Evolutionary conservation across 2,113 vertebrate genomes (phyloP).

Genomic region (Lepus europaeus): DNA sequence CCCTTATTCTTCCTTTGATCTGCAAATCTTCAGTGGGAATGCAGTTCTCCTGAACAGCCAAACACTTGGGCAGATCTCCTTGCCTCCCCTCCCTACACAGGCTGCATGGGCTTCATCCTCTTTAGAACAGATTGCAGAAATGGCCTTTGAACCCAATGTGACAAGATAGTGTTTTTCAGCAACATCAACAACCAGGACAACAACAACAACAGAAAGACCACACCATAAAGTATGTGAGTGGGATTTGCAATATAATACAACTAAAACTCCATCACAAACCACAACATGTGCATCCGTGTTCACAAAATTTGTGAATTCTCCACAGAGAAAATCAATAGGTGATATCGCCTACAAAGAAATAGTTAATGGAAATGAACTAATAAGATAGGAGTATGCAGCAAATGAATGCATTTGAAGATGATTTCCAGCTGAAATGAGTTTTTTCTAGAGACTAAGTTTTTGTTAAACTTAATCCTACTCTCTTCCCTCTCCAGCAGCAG

Average conservation of each 20-base stretch:
- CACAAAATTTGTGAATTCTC: constrained; percentile 85
- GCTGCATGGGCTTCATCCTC: constrained; percentile 68
- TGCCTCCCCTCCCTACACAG: constrained; percentile 50
- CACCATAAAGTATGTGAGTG: constrained; percentile 70
- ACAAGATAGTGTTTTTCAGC: constrained; percentile 75
- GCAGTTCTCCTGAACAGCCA: neutral
- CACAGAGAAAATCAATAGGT: constrained; percentile 81
- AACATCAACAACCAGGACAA: constrained; percentile 70
- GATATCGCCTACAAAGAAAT: constrained; percentile 83
- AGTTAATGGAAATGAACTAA: constrained; percentile 83
- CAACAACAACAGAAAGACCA: constrained; percentile 65
- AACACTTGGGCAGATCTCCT: neutral
- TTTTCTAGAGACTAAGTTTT: constrained; percentile 85
- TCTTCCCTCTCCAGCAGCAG: constrained; percentile 88
- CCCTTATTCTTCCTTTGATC: constrained; percentile 33
- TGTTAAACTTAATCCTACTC: constrained; percentile 89
- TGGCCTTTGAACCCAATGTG: constrained; percentile 75
- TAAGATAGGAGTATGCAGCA: constrained; percentile 81
- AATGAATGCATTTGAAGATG: constrained; percentile 82
- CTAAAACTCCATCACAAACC: constrained; percentile 83
- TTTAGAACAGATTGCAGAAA: constrained; percentile 71
- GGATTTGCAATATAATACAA: constrained; percentile 78
- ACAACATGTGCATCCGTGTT: constrained; percentile 81
- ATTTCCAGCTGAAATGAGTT: constrained; percentile 84
- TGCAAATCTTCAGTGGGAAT: neutral